Evolutionary conservation across 1,140 invertebrate genomes (phyloP).

Genomic region (Danaus melanippus): DNA sequence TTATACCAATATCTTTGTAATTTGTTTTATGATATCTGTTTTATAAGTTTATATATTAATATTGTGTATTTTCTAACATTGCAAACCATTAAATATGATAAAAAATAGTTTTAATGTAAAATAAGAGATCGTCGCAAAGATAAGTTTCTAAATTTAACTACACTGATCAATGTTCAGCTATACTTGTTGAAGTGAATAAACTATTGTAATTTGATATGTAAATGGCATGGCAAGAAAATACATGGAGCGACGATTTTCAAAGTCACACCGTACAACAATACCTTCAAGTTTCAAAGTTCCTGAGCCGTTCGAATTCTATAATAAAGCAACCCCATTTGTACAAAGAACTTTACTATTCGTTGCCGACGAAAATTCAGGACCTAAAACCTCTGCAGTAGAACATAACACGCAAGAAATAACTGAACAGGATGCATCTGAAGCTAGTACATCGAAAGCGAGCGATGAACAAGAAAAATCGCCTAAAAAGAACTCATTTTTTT

Average conservation of each 20-base stretch:
- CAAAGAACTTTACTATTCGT: conserved; percentile 66
- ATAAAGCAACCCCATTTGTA: conserved; percentile 68
- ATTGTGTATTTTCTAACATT: too few species aligned
- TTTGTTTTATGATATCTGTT: too few species aligned
- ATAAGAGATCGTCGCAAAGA: too few species aligned
- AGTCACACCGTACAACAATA: conserved; percentile 61
- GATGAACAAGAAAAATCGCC: conserved; percentile 66
- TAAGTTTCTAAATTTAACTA: too few species aligned
- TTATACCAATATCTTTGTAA: too few species aligned
- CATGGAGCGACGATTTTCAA: conserved; percentile 67
- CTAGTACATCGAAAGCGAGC: conserved; percentile 42
- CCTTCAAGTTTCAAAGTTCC: conserved; percentile 61
- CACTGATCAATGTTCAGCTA: too few species aligned
- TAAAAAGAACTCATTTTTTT: conserved; percentile 68
- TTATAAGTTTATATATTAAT: too few species aligned
- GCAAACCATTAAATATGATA: too few species aligned
- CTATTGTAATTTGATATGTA: conserved; percentile 6
- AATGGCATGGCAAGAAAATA: conserved; percentile 69
- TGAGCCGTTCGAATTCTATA: conserved; percentile 66
- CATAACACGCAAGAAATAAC: conserved; percentile 7
- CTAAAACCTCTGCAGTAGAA: conserved; percentile 25
- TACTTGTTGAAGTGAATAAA: background rate
- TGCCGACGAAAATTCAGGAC: conserved; percentile 59
- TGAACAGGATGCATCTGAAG: conserved; percentile 37
- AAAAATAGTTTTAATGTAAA: too few species aligned